Percentiles rank a stretch among this genome's conserved stretches.
These are phyloP conservation scores for Formica aserva DNA, from an alignment of 2,888 invertebrate species.

Conservation along the genomic window DNA sequence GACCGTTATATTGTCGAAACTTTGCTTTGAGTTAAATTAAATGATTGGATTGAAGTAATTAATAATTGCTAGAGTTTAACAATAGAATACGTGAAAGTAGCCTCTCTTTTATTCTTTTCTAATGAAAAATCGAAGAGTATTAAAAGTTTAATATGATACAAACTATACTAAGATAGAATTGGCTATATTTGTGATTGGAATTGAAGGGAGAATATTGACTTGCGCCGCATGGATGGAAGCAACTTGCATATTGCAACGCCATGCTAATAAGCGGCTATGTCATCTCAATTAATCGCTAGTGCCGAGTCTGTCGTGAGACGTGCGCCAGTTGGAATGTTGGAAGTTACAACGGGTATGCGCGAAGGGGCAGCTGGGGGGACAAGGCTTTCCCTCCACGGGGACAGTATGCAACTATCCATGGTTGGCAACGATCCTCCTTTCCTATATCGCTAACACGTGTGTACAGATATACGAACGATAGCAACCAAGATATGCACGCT, in stretches of 20 bases:
- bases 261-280: constrained; percentile 69
- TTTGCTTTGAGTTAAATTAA: background rate
- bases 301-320: constrained; percentile 38
- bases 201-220: constrained; percentile 28
- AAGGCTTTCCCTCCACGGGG: constrained; percentile 4
- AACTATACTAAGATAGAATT: background rate
- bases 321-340: constrained; percentile 58
- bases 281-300: constrained; percentile 70
- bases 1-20: background rate
- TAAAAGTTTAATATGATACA: background rate
- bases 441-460: constrained; percentile 28
- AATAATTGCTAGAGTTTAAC: background rate
- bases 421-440: constrained; percentile 50
- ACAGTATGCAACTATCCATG: constrained; percentile 31
- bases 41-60: background rate
- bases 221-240: background rate
- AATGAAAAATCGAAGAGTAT: background rate
- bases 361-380: background rate
- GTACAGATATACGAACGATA: constrained; percentile 46
- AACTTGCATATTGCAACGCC: constrained; percentile 38
- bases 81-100: background rate
- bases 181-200: constrained; percentile 14
- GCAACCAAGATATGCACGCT: constrained; percentile 9
- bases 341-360: constrained; percentile 57
- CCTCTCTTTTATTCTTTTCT: background rate